phyloP scores from a whole-genome alignment of 2,113 vertebrate species.

The Pao palembangensis region DNA sequence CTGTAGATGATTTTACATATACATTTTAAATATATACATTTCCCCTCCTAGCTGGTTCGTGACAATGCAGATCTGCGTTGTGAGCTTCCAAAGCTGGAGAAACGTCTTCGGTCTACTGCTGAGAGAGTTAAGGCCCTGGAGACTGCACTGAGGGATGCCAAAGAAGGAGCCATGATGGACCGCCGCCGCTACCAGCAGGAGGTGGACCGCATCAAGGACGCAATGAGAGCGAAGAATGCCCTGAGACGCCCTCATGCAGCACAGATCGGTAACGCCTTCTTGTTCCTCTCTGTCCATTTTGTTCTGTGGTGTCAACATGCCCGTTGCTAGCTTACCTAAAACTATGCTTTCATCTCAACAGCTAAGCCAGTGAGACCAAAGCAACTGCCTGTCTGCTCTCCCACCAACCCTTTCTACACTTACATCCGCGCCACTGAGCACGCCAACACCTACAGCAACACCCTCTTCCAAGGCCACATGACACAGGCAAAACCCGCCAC shows the following conservation, averaged over 20 bases:
- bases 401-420: slow-evolving; percentile 78
- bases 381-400: slow-evolving; percentile 80
- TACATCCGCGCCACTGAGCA: slow-evolving; percentile 75
- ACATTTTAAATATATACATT: not conserved
- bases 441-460: slow-evolving; percentile 82
- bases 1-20: not conserved
- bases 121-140: slow-evolving; percentile 95
- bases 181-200: slow-evolving; percentile 89
- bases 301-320: no score
- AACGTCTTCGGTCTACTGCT: slow-evolving; percentile 94
- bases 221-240: slow-evolving; percentile 79
- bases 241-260: slow-evolving; percentile 78
- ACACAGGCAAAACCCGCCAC: slow-evolving; percentile 43
- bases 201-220: slow-evolving; percentile 89
- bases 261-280: slow-evolving; percentile 78
- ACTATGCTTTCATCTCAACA: slow-evolving; percentile 33
- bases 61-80: slow-evolving; percentile 97
- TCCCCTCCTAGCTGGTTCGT: slow-evolving; percentile 81
- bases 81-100: slow-evolving; percentile 96
- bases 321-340: not conserved
- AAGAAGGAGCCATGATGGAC: slow-evolving; percentile 87
- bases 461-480: slow-evolving; percentile 77
- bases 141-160: slow-evolving; percentile 90
- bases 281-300: no score
- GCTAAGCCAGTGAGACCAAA: slow-evolving; percentile 86